Evolutionary conservation across 2,113 vertebrate species (phyloP).

Genomic region (Hucho hucho): DNA sequence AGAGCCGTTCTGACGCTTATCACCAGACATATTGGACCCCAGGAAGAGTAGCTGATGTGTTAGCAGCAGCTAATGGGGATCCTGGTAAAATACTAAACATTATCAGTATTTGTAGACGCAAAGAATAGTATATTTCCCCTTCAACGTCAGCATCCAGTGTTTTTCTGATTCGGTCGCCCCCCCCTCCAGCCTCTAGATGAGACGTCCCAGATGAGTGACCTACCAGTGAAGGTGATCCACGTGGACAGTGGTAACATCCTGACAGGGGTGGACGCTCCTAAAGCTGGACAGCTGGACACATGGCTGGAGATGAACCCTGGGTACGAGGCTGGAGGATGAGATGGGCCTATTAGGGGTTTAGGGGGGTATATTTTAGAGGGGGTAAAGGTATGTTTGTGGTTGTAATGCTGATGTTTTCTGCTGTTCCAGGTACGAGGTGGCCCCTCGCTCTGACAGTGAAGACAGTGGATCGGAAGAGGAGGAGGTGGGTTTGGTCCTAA

Average conservation of each 20-base stretch:
- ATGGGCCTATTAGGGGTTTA: background rate
- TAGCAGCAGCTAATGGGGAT: no score
- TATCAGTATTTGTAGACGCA: no score
- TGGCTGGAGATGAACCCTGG: conserved; percentile 98
- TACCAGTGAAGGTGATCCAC: conserved; percentile 94
- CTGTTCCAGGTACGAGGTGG: conserved; percentile 86
- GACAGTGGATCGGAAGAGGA: conserved; percentile 89
- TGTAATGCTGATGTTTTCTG: background rate
- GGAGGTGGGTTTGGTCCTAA: conserved; percentile 71
- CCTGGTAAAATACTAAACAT: no score
- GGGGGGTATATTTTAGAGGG: no score
- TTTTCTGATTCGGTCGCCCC: background rate
- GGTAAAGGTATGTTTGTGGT: background rate
- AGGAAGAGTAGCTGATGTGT: no score
- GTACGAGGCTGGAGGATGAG: conserved; percentile 59
- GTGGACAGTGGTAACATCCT: conserved; percentile 96
- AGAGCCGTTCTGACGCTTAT: no score
- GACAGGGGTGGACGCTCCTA: conserved; percentile 89
- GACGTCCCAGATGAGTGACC: conserved; percentile 98
- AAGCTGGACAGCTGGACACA: conserved; percentile 90
- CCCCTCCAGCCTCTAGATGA: conserved; percentile 87
- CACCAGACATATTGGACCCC: no score
- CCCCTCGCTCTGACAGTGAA: conserved; percentile 92
- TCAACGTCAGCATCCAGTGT: background rate
- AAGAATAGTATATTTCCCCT: background rate